These are phyloP conservation scores for Siniperca scherzeri DNA, from an alignment of 2,797 vertebrate genomes.

Conservation along the genomic window DNA sequence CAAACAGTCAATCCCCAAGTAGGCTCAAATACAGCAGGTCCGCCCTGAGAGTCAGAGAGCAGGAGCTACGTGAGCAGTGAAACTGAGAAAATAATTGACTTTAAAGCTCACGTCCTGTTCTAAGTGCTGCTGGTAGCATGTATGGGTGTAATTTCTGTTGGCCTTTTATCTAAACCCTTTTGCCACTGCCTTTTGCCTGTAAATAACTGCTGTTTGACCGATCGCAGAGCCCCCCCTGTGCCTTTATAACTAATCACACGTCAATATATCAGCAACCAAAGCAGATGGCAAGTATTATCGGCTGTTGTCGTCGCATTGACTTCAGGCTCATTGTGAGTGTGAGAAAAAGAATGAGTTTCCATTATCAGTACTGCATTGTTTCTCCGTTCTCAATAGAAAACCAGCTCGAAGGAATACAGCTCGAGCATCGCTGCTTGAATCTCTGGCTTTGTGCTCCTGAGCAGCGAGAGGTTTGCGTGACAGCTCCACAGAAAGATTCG, in stretches of 20 bases:
- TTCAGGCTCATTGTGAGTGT: background rate
- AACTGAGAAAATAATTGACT: background rate
- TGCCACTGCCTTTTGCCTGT: background rate
- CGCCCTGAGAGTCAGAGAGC: background rate
- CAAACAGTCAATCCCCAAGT: background rate
- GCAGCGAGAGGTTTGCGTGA: slow-evolving; percentile 38
- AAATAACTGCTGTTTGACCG: background rate
- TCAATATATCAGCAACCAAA: background rate
- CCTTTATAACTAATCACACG: background rate
- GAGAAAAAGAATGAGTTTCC: slow-evolving; percentile 1
- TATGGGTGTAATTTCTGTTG: background rate
- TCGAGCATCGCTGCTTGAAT: background rate
- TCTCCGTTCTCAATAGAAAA: slow-evolving; percentile 10
- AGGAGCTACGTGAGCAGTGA: background rate
- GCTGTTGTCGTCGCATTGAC: background rate
- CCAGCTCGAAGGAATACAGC: slow-evolving; percentile 16
- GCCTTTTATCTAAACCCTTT: background rate
- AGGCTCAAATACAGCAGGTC: background rate
- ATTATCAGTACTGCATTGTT: slow-evolving; percentile 4
- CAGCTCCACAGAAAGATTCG: background rate
- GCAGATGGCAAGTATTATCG: background rate
- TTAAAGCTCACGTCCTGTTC: background rate
- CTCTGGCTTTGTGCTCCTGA: slow-evolving; percentile 37
- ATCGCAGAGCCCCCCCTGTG: too few species aligned
- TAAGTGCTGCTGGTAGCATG: background rate